Evolutionary conservation across 2,797 vertebrate species (phyloP).

Genomic region (Sebastes trivittatus): DNA sequence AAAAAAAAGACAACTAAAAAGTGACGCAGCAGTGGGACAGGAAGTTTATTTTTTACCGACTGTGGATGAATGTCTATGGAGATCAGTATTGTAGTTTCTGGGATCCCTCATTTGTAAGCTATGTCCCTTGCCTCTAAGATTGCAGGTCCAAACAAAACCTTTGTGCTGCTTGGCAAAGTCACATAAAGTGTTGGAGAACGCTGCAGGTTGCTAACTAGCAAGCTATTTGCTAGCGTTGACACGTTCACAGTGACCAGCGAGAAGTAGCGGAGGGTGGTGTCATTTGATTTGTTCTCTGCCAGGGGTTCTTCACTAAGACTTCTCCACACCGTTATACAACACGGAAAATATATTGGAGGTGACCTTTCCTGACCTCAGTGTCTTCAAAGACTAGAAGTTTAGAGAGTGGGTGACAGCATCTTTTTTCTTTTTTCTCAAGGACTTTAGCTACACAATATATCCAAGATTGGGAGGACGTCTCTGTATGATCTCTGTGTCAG

Average conservation of each 20-base stretch:
- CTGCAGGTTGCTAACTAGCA: neutral
- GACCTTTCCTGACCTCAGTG: constrained; percentile 5
- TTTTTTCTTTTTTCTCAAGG: neutral
- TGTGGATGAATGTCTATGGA: neutral
- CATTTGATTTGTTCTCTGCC: neutral
- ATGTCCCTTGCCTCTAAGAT: neutral
- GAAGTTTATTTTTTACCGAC: neutral
- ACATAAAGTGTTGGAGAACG: neutral
- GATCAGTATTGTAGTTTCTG: neutral
- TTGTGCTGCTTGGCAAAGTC: neutral
- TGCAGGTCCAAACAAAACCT: neutral
- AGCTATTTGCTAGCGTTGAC: neutral
- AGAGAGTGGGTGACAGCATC: neutral
- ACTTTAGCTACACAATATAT: too few species aligned
- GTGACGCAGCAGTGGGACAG: neutral
- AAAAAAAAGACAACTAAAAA: neutral
- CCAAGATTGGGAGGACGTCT: constrained; percentile 3
- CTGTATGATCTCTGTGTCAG: constrained; percentile 23
- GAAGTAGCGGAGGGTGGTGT: neutral
- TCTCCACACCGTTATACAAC: neutral
- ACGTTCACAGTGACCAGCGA: fast-evolving
- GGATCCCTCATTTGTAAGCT: neutral
- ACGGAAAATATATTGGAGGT: neutral
- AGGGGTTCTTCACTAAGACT: neutral
- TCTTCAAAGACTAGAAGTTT: neutral